These are phyloP conservation scores for Gallinago jamesoni DNA, from an alignment of 2,113 vertebrate genomes.

Conservation along the genomic window DNA sequence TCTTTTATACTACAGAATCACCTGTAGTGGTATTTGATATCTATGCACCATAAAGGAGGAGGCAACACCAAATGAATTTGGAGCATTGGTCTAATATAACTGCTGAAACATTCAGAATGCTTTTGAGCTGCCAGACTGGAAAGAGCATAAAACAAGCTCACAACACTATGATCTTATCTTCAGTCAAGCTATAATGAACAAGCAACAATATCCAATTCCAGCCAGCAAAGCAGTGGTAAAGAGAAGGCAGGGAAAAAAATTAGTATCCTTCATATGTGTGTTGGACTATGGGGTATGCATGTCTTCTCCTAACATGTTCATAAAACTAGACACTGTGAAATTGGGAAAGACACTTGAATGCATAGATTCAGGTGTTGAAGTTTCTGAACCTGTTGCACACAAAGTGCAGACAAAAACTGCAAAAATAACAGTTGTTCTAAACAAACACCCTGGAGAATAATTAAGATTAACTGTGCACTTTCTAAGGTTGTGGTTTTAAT, in stretches of 20 bases:
- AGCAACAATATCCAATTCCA: background rate
- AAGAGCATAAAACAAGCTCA: background rate
- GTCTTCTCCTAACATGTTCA: background rate
- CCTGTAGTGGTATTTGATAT: background rate
- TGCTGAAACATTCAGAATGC: background rate
- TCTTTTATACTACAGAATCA: background rate
- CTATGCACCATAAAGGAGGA: background rate
- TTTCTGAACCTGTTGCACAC: background rate
- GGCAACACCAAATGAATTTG: background rate
- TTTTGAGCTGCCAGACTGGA: background rate
- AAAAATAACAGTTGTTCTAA: background rate
- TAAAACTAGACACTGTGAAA: background rate
- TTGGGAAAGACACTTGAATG: background rate
- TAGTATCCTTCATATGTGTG: background rate
- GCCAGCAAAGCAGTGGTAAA: background rate
- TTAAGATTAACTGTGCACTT: background rate
- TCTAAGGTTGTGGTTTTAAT: background rate
- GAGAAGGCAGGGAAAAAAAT: background rate
- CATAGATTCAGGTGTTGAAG: background rate
- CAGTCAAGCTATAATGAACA: background rate
- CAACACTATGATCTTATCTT: background rate
- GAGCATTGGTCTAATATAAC: background rate
- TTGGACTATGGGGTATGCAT: too few species aligned
- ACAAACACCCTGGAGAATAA: background rate
- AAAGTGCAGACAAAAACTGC: background rate